These are phyloP conservation scores for Enchytraeus crypticus DNA, from an alignment of 2,888 invertebrate species.

Conservation along the genomic window DNA sequence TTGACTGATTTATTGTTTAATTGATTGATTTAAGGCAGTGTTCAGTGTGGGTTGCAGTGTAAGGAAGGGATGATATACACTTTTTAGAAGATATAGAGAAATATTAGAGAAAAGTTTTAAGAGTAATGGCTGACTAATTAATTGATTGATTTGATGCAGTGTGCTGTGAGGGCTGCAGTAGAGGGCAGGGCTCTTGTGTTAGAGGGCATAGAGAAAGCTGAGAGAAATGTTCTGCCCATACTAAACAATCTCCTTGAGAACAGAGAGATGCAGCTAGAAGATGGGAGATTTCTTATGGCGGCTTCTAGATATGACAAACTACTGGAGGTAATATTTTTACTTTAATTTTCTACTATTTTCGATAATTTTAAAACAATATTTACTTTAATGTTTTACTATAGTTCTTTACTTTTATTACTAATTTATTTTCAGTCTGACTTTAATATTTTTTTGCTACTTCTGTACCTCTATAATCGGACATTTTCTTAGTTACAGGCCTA, in stretches of 20 bases:
- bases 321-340: conserved; percentile 58
- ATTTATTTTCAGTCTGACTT: neutral
- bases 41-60: neutral
- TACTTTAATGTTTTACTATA: neutral
- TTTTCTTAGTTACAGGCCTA: no score
- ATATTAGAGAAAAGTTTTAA: no score
- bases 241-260: conserved; percentile 92
- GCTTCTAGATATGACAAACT: conserved; percentile 81
- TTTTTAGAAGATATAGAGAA: no score
- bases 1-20: no score
- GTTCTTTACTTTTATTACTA: neutral
- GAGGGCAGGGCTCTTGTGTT: conserved; percentile 79
- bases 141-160: conserved; percentile 58
- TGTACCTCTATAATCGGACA: no score
- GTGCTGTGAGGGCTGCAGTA: conserved; percentile 83
- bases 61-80: no score
- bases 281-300: conserved; percentile 84
- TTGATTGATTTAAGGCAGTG: no score
- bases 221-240: conserved; percentile 89
- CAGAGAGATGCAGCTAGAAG: conserved; percentile 95
- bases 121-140: no score
- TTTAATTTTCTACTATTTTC: neutral
- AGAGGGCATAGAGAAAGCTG: conserved; percentile 95
- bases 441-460: neutral
- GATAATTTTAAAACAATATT: neutral